Conservation (phyloP, 2,888 invertebrate genomes). For the Aphidius colemani region DNA sequence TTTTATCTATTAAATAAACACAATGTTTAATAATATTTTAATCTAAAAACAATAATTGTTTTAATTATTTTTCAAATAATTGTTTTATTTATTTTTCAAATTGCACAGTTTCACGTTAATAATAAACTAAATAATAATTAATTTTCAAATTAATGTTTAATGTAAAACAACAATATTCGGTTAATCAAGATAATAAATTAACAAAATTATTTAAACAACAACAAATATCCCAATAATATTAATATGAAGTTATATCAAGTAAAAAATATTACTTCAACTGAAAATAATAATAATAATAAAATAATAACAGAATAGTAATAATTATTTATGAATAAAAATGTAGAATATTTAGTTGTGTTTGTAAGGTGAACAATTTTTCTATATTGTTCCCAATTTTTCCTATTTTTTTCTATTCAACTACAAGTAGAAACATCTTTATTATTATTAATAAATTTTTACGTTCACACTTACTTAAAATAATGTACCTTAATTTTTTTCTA, state of each 20-base stretch:
- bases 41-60: slow-evolving; percentile 21
- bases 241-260: slow-evolving; percentile 7
- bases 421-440: slow-evolving; percentile 1
- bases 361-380: not conserved
- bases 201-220: slow-evolving; percentile 28
- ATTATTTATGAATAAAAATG: slow-evolving; percentile 1
- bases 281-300: slow-evolving; percentile 5
- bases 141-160: not conserved
- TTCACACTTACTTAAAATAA: slow-evolving; percentile 22
- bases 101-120: slow-evolving; percentile 19
- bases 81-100: slow-evolving; percentile 13
- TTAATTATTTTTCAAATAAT: slow-evolving; percentile 10
- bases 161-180: slow-evolving; percentile 22
- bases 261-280: slow-evolving; percentile 10
- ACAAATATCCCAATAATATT: slow-evolving; percentile 9
- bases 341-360: not conserved
- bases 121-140: slow-evolving; percentile 12
- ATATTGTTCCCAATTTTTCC: not conserved
- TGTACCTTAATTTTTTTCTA: not conserved
- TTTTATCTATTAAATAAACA: too few species aligned
- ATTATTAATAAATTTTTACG: slow-evolving; percentile 9
- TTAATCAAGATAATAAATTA: slow-evolving; percentile 9
- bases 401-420: not conserved
- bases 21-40: slow-evolving; percentile 13
- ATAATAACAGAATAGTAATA: not conserved